Base-by-base conservation (phyloP, 2,113 vertebrate genomes). In the Nymphicus hollandicus region DNA sequence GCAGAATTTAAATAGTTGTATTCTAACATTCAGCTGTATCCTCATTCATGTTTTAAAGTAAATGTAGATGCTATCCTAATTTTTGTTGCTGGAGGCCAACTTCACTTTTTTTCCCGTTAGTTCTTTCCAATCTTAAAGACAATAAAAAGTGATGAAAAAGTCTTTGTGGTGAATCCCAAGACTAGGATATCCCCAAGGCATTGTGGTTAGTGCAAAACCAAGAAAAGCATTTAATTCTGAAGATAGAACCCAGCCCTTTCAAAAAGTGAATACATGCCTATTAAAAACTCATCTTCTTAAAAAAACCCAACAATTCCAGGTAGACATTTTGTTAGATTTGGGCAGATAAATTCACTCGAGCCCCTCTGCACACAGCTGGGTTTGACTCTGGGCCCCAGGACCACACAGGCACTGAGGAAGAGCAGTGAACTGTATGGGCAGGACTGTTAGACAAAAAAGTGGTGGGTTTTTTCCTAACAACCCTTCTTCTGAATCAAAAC, bases 131-230 rank as follows among this genome's bases (percentile, higher is more conserved):
- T 55, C 55, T 81, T 70, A 56, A 73, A 88, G 55, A 52, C 55
- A 93, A 86, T 7, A 88, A 88, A 89, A 93, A 55, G 66, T 88
- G 88, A 73, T 88, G 93, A 95, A 95, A 96, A 93, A 44, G 13
- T 20, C 41, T 88, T 80, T 86, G 89, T 63, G 63, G 76, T 94
- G 58, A 77, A 94, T 96, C 68, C 60, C 79, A 77, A 77, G 25
- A 76, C n/a, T 22, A 25, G 39, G 44, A 72, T 49, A 82, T 50
- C 81, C 91, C 53, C 71, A 83, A 94, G 82, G 89, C 89, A 83
- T 60, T 47, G 85, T 53, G 85, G 74, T 93, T 94, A 88, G 39
- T 1, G 9, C 37, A 86, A 68, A 94, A 58, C 47, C 35, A 90
- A 77, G 53, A 63, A 82, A 86, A 91, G 31, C 31, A 35, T 63